Evolutionary conservation across 2,113 vertebrate genomes (phyloP).

Genomic region (Limanda limanda): DNA sequence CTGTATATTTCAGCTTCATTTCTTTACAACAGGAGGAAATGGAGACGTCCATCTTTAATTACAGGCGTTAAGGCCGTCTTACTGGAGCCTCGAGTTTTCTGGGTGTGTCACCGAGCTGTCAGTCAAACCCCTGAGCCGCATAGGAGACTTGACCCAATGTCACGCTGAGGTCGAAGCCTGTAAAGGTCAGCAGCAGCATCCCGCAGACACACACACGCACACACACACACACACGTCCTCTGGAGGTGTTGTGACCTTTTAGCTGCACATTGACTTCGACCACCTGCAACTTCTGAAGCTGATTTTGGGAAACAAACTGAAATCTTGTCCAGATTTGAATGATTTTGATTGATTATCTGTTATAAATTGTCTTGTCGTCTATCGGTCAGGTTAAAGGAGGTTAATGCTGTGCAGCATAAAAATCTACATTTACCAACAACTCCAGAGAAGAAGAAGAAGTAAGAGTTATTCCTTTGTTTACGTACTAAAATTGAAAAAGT

Average conservation of each 20-base stretch:
- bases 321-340: not conserved
- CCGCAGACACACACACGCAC: slow-evolving; percentile 8
- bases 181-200: slow-evolving; percentile 52
- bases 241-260: slow-evolving; percentile 51
- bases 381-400: too few species aligned
- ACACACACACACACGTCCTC: slow-evolving; percentile 3
- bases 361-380: not conserved
- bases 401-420: too few species aligned
- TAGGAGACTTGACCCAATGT: slow-evolving; percentile 22
- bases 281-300: slow-evolving; percentile 13
- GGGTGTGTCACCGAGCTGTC: not conserved
- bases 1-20: too few species aligned
- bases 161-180: slow-evolving; percentile 37
- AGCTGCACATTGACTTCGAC: slow-evolving; percentile 14
- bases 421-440: too few species aligned
- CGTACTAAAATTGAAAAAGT: too few species aligned
- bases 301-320: slow-evolving; percentile 3
- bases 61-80: not conserved
- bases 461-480: too few species aligned
- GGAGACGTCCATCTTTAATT: too few species aligned
- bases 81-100: not conserved
- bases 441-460: too few species aligned
- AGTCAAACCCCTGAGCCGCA: slow-evolving; percentile 15
- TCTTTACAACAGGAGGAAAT: too few species aligned
- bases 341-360: not conserved